Evolutionary conservation across 1,140 invertebrate species (phyloP).

Genomic region (Mactra quadrangularis): DNA sequence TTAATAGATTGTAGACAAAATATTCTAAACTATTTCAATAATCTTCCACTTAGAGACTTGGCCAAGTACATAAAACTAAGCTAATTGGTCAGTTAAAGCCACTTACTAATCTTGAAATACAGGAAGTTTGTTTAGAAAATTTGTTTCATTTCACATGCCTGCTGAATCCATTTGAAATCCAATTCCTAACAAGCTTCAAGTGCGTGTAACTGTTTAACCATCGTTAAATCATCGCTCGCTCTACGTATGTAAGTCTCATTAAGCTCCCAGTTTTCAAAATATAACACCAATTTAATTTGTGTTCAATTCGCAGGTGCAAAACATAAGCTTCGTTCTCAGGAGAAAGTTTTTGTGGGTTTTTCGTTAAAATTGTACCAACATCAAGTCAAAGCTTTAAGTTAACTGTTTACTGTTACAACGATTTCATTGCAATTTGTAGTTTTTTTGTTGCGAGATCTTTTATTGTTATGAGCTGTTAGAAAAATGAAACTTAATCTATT

Average conservation of each 20-base stretch:
- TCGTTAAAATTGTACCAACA: too few species aligned
- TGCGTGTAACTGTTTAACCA: constrained; percentile 26
- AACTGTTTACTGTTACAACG: too few species aligned
- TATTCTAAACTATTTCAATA: too few species aligned
- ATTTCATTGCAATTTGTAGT: neutral
- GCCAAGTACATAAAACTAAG: constrained; percentile 1
- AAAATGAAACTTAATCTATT: neutral
- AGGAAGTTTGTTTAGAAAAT: constrained; percentile 49
- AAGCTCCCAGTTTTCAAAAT: constrained; percentile 46
- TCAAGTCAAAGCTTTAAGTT: too few species aligned
- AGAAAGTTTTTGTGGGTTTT: neutral
- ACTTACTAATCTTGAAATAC: constrained; percentile 45
- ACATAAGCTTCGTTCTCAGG: neutral
- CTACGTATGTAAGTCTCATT: constrained; percentile 38
- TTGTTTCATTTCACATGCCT: constrained; percentile 36
- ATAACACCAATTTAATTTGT: constrained; percentile 49
- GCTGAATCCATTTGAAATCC: constrained; percentile 47
- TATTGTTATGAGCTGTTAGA: constrained; percentile 9
- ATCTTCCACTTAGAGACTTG: too few species aligned
- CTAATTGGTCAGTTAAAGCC: constrained; percentile 46
- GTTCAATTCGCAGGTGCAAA: constrained; percentile 37
- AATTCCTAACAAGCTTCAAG: constrained; percentile 8
- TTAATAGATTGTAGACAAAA: too few species aligned
- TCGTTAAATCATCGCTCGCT: constrained; percentile 10
- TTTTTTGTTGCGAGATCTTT: constrained; percentile 5